Conservation (phyloP, 2,113 vertebrate genomes). For the Nyctereutes procyonoides region DNA sequence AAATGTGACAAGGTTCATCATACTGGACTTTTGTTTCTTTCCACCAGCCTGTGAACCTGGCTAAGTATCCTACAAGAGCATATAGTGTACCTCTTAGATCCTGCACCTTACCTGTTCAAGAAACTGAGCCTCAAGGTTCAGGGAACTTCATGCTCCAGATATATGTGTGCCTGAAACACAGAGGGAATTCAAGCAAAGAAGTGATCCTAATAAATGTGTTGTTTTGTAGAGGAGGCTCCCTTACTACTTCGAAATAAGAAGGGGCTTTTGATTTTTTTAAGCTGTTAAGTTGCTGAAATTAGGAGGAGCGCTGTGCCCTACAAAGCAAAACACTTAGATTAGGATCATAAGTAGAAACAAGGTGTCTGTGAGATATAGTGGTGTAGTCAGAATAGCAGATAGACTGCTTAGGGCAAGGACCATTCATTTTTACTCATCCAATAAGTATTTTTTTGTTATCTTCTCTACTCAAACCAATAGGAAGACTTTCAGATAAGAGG, state of each 20-base stretch:
- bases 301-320: neutral
- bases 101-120: constrained; percentile 11
- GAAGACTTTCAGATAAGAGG: neutral
- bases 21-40: neutral
- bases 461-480: constrained; percentile 45
- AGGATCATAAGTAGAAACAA: constrained; percentile 12
- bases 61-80: neutral
- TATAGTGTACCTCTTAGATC: neutral
- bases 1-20: neutral
- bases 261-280: constrained; percentile 23
- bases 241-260: constrained; percentile 29
- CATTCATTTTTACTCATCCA: constrained; percentile 36
- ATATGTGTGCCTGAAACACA: constrained; percentile 28
- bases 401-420: neutral
- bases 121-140: constrained; percentile 15
- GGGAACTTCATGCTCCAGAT: neutral
- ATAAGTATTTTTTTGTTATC: neutral
- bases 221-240: constrained; percentile 18
- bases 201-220: neutral
- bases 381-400: neutral
- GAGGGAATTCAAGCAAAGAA: neutral
- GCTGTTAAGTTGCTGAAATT: constrained; percentile 15
- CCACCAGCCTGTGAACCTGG: neutral
- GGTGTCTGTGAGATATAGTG: neutral
- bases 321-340: constrained; percentile 42